Percentiles rank a stretch among this genome's conserved stretches.
phyloP scores from a whole-genome alignment of 64 coral and sea anemone species.

The Astreopora myriophthalma region DNA sequence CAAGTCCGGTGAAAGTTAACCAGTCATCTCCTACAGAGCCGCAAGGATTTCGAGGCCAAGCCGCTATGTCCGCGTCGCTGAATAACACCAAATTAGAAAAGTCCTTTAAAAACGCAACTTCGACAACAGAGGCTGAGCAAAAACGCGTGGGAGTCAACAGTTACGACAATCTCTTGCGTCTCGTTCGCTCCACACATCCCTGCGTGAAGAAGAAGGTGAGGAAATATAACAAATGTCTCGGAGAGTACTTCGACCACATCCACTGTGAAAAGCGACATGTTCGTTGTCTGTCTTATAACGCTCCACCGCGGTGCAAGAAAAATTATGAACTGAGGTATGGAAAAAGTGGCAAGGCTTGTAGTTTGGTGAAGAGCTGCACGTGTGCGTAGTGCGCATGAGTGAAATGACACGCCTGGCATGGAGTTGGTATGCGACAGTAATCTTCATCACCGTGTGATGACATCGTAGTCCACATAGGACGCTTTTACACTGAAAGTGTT shows the following conservation, averaged over 20 bases:
- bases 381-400: background rate
- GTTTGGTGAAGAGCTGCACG: background rate
- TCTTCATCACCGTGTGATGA: background rate
- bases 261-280: background rate
- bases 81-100: background rate
- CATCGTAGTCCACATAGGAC: background rate
- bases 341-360: background rate
- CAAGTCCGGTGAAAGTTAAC: background rate
- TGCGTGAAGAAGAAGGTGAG: background rate
- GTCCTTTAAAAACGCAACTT: background rate
- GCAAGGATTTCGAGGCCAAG: background rate
- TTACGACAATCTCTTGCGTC: background rate
- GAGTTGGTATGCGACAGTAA: background rate
- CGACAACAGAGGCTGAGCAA: background rate
- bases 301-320: conserved; percentile 9
- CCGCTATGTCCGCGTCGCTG: background rate
- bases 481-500: too few relatives aligned
- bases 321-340: background rate
- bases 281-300: background rate
- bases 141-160: background rate
- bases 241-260: background rate
- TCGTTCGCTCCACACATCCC: background rate
- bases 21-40: background rate
- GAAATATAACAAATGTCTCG: background rate
- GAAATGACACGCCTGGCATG: background rate